Evolutionary conservation across 2,797 vertebrate species (phyloP), one percentile per base, ranked within the genome.

Genomic region (Schizopygopsis pylzovi): DNA sequence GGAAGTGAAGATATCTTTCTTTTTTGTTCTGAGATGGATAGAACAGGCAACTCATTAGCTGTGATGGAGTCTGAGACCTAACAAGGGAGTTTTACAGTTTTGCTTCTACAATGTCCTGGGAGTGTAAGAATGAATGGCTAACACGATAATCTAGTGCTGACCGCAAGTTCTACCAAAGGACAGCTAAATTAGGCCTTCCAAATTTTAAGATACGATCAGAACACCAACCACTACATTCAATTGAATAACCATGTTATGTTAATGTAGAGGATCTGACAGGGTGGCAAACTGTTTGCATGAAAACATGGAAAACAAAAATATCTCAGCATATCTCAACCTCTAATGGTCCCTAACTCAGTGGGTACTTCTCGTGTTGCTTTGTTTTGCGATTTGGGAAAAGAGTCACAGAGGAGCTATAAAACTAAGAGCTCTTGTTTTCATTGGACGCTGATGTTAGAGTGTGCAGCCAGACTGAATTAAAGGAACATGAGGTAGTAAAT

Each of bases 321-420:
- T 81, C 45, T 52, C 11, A 9, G 43, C 25, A 67, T 80, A 47
- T 47, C 18, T 81, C 43, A 71, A 54, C 28, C 52, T 70, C 56
- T 63, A 82, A 81, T 59, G 8, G 70, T 85, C 63, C 15, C 52
- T 28, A 37, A 83, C 79, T 67, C 16, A 22, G n/a, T 13, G 52
- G 76, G n/a, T 65, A 61, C 33, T 79, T 89, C 39, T 63, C 63
- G 43, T 28, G 80, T 47, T 45, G 33, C 68, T 72, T 78, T 82
- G 72, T 81, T 82, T 49, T 39, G 20, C 72, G 37, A 86, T 73
- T 86, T 79, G 70, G 54, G 78, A 22, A 54, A 89, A 82, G 52
- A 83, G 56, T 81, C 86, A 68, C 52, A 75, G 28, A 20, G 59
- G 61, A 84, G 43, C 59, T 79, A 79, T 88, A 89, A 89, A 89